These are phyloP conservation scores for Anguilla rostrata DNA, from an alignment of 2,113 vertebrate genomes.

Conservation along the genomic window DNA sequence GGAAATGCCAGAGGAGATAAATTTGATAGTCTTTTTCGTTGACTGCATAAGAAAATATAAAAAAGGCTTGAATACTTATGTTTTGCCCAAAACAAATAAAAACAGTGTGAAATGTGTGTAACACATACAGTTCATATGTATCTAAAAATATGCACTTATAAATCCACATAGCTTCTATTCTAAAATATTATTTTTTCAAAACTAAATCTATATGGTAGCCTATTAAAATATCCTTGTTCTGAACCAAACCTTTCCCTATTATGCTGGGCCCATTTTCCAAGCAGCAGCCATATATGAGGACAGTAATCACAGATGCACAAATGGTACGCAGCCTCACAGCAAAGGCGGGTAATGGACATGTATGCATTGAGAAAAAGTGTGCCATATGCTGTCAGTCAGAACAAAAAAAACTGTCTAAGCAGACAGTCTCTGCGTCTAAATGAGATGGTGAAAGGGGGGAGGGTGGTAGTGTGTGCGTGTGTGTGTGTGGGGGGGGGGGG, in stretches of 20 bases:
- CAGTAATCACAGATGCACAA: slow-evolving; percentile 24
- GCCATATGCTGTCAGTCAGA: slow-evolving; percentile 95
- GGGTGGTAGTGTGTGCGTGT: background rate
- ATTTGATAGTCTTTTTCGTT: background rate
- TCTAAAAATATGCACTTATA: background rate
- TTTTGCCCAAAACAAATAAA: background rate
- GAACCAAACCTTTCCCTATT: background rate
- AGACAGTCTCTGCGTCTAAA: slow-evolving; percentile 88
- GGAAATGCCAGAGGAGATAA: background rate
- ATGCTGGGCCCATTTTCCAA: background rate
- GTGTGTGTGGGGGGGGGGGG: slow-evolving; percentile 58
- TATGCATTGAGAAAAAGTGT: slow-evolving; percentile 64
- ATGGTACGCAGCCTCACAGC: slow-evolving; percentile 33
- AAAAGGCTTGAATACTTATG: background rate
- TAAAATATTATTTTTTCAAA: background rate
- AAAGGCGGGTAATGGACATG: slow-evolving; percentile 55
- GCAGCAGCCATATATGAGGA: background rate
- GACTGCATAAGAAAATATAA: background rate
- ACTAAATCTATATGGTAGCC: background rate
- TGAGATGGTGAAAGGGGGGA: slow-evolving; percentile 79
- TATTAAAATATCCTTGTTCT: background rate
- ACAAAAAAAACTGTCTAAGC: slow-evolving; percentile 85
- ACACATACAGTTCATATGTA: background rate
- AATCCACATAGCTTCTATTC: background rate
- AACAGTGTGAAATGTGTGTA: background rate